These are phyloP conservation scores for Pilophorus perplexus DNA, from an alignment of 2,888 invertebrate species.

Conservation along the genomic window DNA sequence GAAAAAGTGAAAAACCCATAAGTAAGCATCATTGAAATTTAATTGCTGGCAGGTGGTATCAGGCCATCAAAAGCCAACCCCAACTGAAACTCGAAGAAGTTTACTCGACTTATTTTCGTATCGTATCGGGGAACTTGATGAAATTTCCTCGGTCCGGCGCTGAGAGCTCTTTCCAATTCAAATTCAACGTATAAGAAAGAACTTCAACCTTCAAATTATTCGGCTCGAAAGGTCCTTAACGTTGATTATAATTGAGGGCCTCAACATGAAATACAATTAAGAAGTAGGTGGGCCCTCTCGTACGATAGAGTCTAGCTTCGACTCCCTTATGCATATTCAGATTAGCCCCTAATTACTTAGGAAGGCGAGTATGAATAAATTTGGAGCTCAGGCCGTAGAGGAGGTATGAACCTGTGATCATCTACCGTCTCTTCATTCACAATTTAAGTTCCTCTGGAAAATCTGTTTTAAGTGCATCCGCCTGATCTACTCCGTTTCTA, in stretches of 20 bases:
- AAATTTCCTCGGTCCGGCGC: too few relatives aligned
- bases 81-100: too few relatives aligned
- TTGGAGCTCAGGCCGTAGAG: neutral
- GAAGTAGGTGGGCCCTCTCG: conserved; percentile 26
- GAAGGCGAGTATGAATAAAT: conserved; percentile 31
- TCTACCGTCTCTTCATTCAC: conserved; percentile 2
- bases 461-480: too few relatives aligned
- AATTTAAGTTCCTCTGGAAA: too few relatives aligned
- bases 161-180: neutral
- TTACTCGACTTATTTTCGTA: too few relatives aligned
- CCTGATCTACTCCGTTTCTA: too few relatives aligned
- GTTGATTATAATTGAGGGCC: conserved; percentile 31
- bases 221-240: conserved; percentile 23
- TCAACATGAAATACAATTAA: conserved; percentile 29
- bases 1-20: too few relatives aligned
- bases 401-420: conserved; percentile 7
- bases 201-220: conserved; percentile 2
- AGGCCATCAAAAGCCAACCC: too few relatives aligned
- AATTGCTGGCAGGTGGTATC: too few relatives aligned
- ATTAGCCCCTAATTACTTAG: conserved; percentile 32
- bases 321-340: conserved; percentile 32
- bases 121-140: too few relatives aligned
- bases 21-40: too few relatives aligned
- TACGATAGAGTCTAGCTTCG: neutral
- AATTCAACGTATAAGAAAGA: conserved; percentile 12